A percentile compares a stretch with the other conserved stretches of the same genome.
Conservation (phyloP, 2,797 vertebrate genomes). For the Poecilia gillii region DNA sequence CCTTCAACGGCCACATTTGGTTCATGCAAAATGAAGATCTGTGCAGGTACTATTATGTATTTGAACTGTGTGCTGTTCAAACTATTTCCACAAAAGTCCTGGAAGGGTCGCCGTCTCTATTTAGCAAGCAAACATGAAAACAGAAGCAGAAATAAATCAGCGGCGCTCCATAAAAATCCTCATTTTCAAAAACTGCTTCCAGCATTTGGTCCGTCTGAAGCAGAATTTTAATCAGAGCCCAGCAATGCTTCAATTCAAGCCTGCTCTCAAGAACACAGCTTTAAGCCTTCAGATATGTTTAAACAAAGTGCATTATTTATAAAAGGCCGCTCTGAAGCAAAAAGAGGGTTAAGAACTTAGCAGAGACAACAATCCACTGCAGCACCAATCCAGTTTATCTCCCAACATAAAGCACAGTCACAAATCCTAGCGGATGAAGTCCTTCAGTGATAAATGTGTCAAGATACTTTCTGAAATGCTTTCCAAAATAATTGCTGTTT, state of each 20-base stretch:
- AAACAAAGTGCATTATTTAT: conserved; percentile 78
- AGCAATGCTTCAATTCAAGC: conserved; percentile 53
- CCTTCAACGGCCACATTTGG: conserved; percentile 26
- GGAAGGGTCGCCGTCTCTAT: conserved; percentile 10
- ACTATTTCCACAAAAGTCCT: conserved; percentile 26
- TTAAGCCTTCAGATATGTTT: conserved; percentile 55
- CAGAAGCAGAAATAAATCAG: conserved; percentile 45
- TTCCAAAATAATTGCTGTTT: conserved; percentile 44
- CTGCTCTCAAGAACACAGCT: conserved; percentile 56
- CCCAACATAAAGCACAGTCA: conserved; percentile 27
- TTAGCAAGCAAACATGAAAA: conserved; percentile 30
- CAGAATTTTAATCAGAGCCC: conserved; percentile 69
- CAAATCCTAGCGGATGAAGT: conserved; percentile 38
- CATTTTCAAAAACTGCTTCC: conserved; percentile 64
- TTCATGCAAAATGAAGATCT: conserved; percentile 3
- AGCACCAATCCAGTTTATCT: conserved; percentile 21
- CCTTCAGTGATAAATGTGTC: conserved; percentile 32
- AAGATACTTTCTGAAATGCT: conserved; percentile 15
- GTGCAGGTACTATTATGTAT: background rate
- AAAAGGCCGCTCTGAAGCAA: conserved; percentile 40
- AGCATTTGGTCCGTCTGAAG: conserved; percentile 53
- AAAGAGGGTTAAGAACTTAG: conserved; percentile 29
- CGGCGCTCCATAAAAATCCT: conserved; percentile 57
- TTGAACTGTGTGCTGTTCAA: conserved; percentile 14
- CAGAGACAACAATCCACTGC: conserved; percentile 37